Conservation (phyloP, 1,140 invertebrate genomes). For the Pogonomyrmex californicus region DNA sequence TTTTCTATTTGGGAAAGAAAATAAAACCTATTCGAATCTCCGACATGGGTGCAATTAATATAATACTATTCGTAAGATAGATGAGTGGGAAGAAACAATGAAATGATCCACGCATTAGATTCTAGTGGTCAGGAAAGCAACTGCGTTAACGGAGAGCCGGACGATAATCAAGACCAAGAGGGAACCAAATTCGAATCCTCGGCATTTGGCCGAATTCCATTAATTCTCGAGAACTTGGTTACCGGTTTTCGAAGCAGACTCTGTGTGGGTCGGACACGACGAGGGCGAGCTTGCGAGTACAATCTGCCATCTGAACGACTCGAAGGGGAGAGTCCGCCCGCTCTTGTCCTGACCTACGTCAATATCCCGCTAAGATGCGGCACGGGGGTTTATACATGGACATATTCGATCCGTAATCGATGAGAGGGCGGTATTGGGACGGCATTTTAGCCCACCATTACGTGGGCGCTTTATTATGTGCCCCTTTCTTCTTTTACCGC, state of each 20-base stretch:
- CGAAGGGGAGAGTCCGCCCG: constrained; percentile 48
- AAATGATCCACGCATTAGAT: background rate
- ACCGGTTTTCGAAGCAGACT: constrained; percentile 57
- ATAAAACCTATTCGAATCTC: background rate
- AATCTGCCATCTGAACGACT: constrained; percentile 27
- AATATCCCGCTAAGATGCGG: constrained; percentile 68
- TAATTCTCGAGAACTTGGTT: constrained; percentile 38
- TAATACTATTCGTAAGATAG: background rate
- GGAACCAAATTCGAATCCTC: constrained; percentile 61
- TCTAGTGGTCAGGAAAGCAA: constrained; percentile 10
- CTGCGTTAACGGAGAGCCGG: constrained; percentile 36
- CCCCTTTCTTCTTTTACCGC: background rate
- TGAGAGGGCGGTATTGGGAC: background rate
- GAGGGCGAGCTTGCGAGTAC: constrained; percentile 43
- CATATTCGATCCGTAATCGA: constrained; percentile 12
- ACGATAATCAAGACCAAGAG: constrained; percentile 65
- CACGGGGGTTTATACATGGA: background rate
- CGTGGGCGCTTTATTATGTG: background rate
- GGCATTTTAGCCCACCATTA: background rate
- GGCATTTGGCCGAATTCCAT: constrained; percentile 69
- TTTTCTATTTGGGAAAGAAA: background rate
- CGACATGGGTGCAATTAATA: background rate
- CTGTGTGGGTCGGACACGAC: constrained; percentile 6
- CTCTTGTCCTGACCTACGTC: constrained; percentile 72
- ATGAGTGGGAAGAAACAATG: background rate